Base-by-base conservation (phyloP, 2,888 invertebrate genomes). In the Argyresthia albistria region DNA sequence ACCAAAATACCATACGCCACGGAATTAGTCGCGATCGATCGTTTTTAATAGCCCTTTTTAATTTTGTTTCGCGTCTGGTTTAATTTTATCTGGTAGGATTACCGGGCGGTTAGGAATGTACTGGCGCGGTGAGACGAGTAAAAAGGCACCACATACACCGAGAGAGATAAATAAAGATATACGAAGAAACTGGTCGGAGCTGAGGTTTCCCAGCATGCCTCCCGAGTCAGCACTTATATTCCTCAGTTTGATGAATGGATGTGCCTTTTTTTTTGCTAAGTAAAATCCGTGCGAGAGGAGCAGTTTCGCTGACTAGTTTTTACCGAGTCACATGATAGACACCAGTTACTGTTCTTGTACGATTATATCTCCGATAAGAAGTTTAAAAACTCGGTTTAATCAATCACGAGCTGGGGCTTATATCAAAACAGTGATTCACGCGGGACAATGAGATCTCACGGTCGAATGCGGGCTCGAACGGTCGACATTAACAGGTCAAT, bases 51-150 rank as follows among this genome's bases (percentile, higher is more conserved):
- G 76, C 25, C 25, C 80, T 75, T 84, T 86, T 86, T 86, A 82
- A 84, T 86, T 86, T 87, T 84, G 77, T 86, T 87, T 81, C 78
- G 78, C 80, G 87, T 87, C 87, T 87, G 84, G 82, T 81, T 84
- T 84, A 86, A 87, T 84, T 86, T 87, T 84, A 84, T 84, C 83
- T 76, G 84, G 80, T 80, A 77, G 79, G 84, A 84, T 86, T 84
- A 84, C 86, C 76, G 79, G 56, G 54, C 52, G 78, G 83, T 82
- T 80, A 83, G 87, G 87, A 87, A 87, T 87, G 84, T 82, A 74
- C 72, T 78, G 77, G 61, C 66, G 60, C 54, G 67, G 73, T 80
- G 84, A 84, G 73, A 83, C 77, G 80, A 81, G 65, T 73, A 86
- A 84, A 82, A 83, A 80, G 71, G 66, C 64, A 66, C 12, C 45